Evolutionary conservation across 2,888 invertebrate genomes (phyloP), one percentile per base, ranked within the genome.

Genomic region (Synergus laeviventris): DNA sequence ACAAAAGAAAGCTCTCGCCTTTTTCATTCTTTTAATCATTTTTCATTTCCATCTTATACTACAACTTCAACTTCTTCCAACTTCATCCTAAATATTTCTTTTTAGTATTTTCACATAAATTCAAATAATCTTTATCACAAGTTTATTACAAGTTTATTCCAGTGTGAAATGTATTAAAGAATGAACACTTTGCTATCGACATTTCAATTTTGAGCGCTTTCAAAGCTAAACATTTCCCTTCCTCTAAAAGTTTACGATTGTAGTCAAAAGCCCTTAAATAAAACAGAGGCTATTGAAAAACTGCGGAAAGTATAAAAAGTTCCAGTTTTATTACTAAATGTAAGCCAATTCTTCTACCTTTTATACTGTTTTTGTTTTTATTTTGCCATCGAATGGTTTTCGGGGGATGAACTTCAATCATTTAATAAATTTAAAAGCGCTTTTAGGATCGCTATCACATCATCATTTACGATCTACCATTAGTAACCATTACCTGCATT

Each of bases 321-420:
- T 16, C 39, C 16, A 24, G 14, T 70, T 70, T 49, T 45, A 70
- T 21, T 70, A 45, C 16, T 45, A 31, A 70, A 45, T 45, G 66
- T 45, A n/a, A 49, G n/a, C 18, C 24, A 56, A 56, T 12, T 18
- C 21, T 56, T 56, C 21, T 56, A 56, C 16, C 24, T 42, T 42
- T 42, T 18, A 66, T 70, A 21, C 16, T 70, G 9, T 42, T 70
- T 70, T 70, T 70, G 9, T 42, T 70, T 70, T 70, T 21, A 70
- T 49, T 31, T 16, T 45, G 24, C 8, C 24, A 45, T 70, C 12
- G 49, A 70, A 70, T 14, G 14, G 8, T 24, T 24, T 24, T 24
- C 5, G 14, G n/a, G 1, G 16, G 3, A n/a, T 38, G 61, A 62
- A 18, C n/a, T 11, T 36, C 38, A 62, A 38, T 62, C 3, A n/a